These are phyloP conservation scores for Laterallus jamaicensis DNA, from an alignment of 2,113 vertebrate species.

Conservation along the genomic window DNA sequence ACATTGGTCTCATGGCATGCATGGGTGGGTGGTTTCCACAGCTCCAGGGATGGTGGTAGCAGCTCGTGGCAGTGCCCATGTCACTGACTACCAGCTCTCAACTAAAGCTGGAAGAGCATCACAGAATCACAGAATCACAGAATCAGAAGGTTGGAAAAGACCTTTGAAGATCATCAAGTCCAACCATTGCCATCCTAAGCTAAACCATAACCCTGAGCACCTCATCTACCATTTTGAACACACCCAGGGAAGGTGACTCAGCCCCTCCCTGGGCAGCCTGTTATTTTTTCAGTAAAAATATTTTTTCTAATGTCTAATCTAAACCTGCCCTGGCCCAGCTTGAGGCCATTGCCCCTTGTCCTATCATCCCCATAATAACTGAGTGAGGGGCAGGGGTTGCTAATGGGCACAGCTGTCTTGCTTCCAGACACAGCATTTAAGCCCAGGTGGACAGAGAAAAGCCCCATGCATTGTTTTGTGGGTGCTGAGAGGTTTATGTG, in stretches of 20 bases:
- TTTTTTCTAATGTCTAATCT: too few species aligned
- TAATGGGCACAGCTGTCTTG: rapidly evolving
- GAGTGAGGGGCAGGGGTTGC: not conserved
- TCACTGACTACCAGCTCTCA: not conserved
- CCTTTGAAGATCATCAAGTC: too few species aligned
- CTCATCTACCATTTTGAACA: too few species aligned
- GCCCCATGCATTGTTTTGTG: not conserved
- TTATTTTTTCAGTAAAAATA: too few species aligned
- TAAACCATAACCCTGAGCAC: too few species aligned
- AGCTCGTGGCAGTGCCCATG: not conserved
- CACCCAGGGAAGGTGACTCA: too few species aligned
- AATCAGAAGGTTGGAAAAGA: too few species aligned
- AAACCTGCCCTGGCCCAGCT: too few species aligned
- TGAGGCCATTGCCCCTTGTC: too few species aligned
- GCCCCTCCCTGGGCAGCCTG: too few species aligned
- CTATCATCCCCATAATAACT: not conserved
- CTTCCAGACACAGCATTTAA: not conserved
- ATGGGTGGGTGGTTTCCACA: not conserved
- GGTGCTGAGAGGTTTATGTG: not conserved
- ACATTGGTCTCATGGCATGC: rapidly evolving
- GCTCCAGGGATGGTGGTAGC: not conserved
- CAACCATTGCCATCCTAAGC: too few species aligned
- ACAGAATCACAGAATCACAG: too few species aligned
- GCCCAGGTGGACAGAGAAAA: not conserved
- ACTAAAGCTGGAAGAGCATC: not conserved